phyloP scores from a whole-genome alignment of 2,888 invertebrate species.

The Poecilobothrus nobilitatus region DNA sequence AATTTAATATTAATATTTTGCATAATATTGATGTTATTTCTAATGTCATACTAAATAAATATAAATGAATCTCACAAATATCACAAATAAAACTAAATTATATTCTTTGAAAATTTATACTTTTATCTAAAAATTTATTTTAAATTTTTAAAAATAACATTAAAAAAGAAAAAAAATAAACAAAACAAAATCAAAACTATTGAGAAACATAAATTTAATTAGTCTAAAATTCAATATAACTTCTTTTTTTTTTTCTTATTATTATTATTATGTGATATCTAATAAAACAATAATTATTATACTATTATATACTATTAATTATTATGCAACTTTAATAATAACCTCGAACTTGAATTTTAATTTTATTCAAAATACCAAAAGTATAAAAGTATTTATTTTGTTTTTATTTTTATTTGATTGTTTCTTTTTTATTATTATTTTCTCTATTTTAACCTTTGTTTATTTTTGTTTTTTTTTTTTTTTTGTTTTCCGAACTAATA shows the following conservation, averaged over 20 bases:
- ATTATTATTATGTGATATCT: neutral
- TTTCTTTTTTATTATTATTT: neutral
- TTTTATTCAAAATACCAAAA: neutral
- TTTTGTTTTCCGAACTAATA: too few species aligned
- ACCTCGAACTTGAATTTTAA: neutral
- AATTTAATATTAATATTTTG: slow-evolving; percentile 23
- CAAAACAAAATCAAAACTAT: too few species aligned
- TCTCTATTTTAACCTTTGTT: neutral
- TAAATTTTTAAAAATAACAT: too few species aligned
- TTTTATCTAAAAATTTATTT: too few species aligned
- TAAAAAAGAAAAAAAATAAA: too few species aligned
- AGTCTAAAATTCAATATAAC: too few species aligned
- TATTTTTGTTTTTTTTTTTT: neutral
- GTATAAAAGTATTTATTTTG: neutral
- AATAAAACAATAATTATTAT: neutral
- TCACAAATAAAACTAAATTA: too few species aligned
- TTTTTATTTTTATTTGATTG: neutral
- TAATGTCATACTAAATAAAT: slow-evolving; percentile 18
- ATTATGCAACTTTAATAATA: neutral
- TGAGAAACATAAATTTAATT: too few species aligned
- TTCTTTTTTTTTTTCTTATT: too few species aligned
- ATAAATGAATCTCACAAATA: too few species aligned
- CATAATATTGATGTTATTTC: slow-evolving; percentile 21
- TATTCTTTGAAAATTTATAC: too few species aligned
- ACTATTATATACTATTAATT: neutral